phyloP scores from a whole-genome alignment of 2,797 vertebrate genomes.

The Notolabrus celidotus region DNA sequence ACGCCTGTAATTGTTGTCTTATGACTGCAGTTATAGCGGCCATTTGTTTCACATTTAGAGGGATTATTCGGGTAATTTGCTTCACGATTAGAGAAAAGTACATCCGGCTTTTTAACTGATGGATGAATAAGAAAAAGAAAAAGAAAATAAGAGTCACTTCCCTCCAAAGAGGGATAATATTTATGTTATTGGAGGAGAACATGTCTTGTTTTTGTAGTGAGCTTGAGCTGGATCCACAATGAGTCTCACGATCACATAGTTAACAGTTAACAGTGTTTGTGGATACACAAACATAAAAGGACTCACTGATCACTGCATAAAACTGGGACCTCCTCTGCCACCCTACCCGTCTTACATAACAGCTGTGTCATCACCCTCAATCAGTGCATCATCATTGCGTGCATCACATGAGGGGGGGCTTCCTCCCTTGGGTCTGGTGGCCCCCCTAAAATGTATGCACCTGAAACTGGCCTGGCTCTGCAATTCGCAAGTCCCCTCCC shows the following conservation, averaged over 20 bases:
- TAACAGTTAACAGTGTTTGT: background rate
- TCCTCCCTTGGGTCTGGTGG: no score
- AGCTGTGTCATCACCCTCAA: no score
- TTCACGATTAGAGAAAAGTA: background rate
- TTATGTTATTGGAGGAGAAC: conserved; percentile 4
- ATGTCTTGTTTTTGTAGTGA: conserved; percentile 3
- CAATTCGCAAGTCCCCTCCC: no score
- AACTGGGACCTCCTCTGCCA: no score
- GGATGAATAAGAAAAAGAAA: conserved; percentile 6
- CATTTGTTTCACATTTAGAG: background rate
- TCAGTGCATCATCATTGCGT: no score
- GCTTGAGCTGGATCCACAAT: background rate
- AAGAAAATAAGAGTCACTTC: conserved; percentile 14
- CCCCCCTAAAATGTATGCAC: no score
- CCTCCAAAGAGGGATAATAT: background rate
- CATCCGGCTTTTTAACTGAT: background rate
- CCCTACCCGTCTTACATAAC: no score
- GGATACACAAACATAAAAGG: no score
- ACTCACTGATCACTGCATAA: no score
- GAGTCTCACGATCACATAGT: background rate
- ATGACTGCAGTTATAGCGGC: background rate
- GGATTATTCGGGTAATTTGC: conserved; percentile 8
- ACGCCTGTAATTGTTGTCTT: conserved; percentile 7
- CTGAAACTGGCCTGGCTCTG: no score
- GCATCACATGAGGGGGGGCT: no score